Conservation (phyloP, 2,797 vertebrate genomes). For the Loriculus beryllinus region DNA sequence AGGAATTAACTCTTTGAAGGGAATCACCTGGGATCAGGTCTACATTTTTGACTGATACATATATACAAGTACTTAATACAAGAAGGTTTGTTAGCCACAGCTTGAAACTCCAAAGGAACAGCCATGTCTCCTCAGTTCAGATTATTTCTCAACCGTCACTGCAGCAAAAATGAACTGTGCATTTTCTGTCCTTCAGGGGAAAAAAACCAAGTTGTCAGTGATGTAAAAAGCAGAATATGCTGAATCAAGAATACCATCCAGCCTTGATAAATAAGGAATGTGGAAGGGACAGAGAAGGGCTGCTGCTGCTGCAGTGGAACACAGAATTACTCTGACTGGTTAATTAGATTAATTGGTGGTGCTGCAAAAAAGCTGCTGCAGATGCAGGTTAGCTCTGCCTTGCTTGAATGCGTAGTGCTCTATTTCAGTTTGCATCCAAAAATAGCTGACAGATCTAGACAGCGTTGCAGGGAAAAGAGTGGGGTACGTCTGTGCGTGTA, state of each 20-base stretch:
- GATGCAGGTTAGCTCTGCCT: slow-evolving; percentile 57
- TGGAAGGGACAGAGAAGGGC: neutral
- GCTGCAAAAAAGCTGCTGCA: slow-evolving; percentile 46
- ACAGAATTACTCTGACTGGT: slow-evolving; percentile 12
- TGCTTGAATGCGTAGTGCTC: slow-evolving; percentile 20
- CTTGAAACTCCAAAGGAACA: neutral
- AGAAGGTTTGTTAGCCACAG: neutral
- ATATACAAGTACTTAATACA: neutral
- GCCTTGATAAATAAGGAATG: neutral
- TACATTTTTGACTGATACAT: neutral
- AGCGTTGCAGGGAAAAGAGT: slow-evolving; percentile 43
- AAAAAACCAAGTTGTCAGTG: neutral
- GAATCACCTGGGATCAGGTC: neutral
- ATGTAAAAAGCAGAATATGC: neutral
- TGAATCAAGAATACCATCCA: neutral
- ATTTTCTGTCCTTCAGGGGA: neutral
- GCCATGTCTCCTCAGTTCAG: neutral
- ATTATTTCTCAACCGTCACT: neutral
- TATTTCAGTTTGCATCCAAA: slow-evolving; percentile 55
- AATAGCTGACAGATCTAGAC: slow-evolving; percentile 51
- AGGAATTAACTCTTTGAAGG: slow-evolving; percentile 45
- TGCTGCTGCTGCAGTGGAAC: slow-evolving; percentile 10
- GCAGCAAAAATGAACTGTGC: neutral
- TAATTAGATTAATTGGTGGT: slow-evolving; percentile 47
- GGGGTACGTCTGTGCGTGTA: slow-evolving; percentile 12